Conservation (phyloP, 2,888 invertebrate genomes). For the Pheosia gnoma region DNA sequence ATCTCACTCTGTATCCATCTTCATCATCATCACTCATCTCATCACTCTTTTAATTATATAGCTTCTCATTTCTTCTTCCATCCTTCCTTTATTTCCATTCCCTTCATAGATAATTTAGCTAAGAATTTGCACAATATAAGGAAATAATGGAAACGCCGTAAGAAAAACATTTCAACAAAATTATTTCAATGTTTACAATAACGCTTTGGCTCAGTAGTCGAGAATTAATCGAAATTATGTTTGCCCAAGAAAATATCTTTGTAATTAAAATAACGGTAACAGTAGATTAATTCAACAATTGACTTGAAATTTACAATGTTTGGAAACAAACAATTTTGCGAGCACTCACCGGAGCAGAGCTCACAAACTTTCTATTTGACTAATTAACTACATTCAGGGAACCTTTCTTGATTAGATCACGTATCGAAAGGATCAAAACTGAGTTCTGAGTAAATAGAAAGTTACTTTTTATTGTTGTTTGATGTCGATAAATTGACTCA, state of each 20-base stretch:
- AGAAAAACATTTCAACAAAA: not conserved
- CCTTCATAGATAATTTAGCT: no score
- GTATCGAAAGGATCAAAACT: conserved; percentile 70
- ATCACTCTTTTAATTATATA: no score
- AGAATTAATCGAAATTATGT: conserved; percentile 1
- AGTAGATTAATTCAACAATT: conserved; percentile 29
- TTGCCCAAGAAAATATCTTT: not conserved
- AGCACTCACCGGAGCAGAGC: conserved; percentile 39
- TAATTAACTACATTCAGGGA: conserved; percentile 76
- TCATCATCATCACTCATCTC: no score
- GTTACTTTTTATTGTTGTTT: conserved; percentile 71
- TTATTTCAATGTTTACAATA: not conserved
- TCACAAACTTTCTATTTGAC: conserved; percentile 70
- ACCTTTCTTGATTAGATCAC: conserved; percentile 75
- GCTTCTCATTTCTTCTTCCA: no score
- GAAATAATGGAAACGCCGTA: not conserved
- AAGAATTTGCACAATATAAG: not conserved
- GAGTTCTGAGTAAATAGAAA: conserved; percentile 66
- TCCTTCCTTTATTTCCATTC: no score
- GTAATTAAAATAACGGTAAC: conserved; percentile 8
- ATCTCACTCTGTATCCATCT: no score
- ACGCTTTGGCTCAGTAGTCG: not conserved
- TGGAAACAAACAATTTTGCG: conserved; percentile 59
- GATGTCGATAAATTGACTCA: conserved; percentile 49
- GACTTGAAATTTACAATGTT: conserved; percentile 48